A percentile compares a stretch with the other conserved stretches of the same genome.
These are phyloP conservation scores for Troglohyphantes excavatus DNA, from an alignment of 2,888 invertebrate species.

Conservation along the genomic window DNA sequence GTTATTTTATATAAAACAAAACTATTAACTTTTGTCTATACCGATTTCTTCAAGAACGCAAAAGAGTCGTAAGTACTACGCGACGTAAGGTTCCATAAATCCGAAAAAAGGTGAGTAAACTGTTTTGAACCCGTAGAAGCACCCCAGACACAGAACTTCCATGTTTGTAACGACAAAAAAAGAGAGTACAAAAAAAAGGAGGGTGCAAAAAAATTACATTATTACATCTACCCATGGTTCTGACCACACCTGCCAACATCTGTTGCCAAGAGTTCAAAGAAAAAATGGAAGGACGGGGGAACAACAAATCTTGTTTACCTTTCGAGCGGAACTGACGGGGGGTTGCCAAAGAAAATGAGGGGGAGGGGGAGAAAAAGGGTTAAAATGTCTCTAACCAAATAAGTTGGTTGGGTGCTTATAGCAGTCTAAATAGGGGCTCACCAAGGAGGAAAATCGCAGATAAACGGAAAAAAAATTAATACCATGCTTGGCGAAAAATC, in stretches of 20 bases:
- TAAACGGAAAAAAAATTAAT: too few relatives aligned
- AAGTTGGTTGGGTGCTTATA: background rate
- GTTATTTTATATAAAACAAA: too few relatives aligned
- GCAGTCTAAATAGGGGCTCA: background rate
- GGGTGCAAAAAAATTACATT: background rate
- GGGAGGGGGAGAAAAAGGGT: background rate
- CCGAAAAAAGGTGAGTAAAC: background rate
- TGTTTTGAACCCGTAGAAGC: constrained; percentile 6
- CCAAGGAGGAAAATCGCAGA: too few relatives aligned
- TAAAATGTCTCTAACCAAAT: background rate
- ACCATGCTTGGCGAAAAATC: too few relatives aligned
- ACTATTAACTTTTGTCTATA: too few relatives aligned
- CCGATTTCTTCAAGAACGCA: too few relatives aligned
- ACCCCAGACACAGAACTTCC: background rate
- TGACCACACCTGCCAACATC: constrained; percentile 55
- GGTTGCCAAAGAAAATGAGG: background rate
- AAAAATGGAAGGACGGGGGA: constrained; percentile 19
- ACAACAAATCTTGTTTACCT: constrained; percentile 60
- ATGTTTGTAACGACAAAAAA: too few relatives aligned
- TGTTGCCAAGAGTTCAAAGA: background rate
- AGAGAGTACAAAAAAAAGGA: background rate
- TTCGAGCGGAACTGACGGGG: constrained; percentile 38
- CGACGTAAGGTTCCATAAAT: too few relatives aligned
- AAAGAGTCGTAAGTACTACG: too few relatives aligned
- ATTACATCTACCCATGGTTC: background rate